Conservation (phyloP, 2,888 invertebrate genomes). For the Eulithis testata region DNA sequence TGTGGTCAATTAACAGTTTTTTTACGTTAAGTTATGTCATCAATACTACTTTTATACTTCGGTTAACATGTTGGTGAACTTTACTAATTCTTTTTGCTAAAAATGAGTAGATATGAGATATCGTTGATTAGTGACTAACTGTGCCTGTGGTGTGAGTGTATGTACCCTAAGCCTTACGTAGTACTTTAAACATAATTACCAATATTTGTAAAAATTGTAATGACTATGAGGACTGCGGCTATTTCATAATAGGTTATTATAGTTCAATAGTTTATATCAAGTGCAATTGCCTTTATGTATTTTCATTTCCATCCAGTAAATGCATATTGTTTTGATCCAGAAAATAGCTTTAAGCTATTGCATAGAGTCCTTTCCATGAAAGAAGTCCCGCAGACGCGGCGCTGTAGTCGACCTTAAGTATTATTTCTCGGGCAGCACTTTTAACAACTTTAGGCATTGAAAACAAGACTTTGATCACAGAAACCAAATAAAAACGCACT, state of each 20-base stretch:
- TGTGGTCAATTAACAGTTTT: too few relatives aligned
- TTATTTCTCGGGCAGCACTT: too few relatives aligned
- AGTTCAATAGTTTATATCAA: neutral
- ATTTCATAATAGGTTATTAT: neutral
- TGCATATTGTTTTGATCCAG: too few relatives aligned
- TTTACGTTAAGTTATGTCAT: neutral
- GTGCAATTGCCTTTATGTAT: constrained; percentile 19
- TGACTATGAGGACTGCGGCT: constrained; percentile 11
- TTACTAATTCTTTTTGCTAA: neutral
- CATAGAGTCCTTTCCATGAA: too few relatives aligned
- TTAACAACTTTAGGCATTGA: too few relatives aligned
- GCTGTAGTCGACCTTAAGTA: too few relatives aligned
- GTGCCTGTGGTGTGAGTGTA: constrained; percentile 2
- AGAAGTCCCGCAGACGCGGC: too few relatives aligned
- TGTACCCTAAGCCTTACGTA: constrained; percentile 22
- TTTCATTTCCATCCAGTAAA: too few relatives aligned
- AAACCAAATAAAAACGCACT: too few relatives aligned
- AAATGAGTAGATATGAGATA: neutral
- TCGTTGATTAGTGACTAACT: neutral
- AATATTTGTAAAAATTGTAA: constrained; percentile 7
- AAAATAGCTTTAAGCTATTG: too few relatives aligned
- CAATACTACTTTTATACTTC: neutral
- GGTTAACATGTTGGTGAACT: neutral
- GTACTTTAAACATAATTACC: constrained; percentile 16
- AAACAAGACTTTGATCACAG: too few relatives aligned